Base-by-base conservation (phyloP, 2,797 vertebrate species). In the Podarcis siculus region DNA sequence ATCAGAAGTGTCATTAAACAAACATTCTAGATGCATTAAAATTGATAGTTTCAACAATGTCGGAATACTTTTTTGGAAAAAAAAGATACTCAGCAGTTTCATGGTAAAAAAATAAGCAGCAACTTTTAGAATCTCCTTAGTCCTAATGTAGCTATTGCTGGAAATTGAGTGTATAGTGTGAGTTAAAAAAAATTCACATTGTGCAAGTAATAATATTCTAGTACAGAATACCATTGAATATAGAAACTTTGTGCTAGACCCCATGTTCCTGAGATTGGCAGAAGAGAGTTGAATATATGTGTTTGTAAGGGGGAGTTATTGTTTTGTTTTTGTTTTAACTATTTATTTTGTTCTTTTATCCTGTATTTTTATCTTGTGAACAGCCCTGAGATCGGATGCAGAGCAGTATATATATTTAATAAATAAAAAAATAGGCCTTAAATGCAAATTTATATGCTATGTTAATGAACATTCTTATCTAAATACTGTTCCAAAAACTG, bases 391-490 rank as follows among this genome's bases (percentile, higher is more conserved):
- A 55, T 55, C 3, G 49, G 49, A 55, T 55, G 49, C 49, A 55
- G 49, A 55, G 13, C 49, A 55, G 3, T 55, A 15, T 55, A 55
- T 55, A 55, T 15, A 55, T 55, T 55, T 55, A 55, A 55, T 55
- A 55, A 55, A 55, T 55, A 55, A 55, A 55, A 45, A 71, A 89
- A 77, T 79, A 49, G 88, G 82, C 13, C 17, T 79, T 80, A 71
- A 71, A 27, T 71, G 4, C 89, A 71, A 25, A 67, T 64, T 90
- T 81, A 21, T 10, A n/a, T 77, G 61, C 73, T 77, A 77, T 55
- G 64, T 58, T 77, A 45, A 37, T 71, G 25, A n/a, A 92, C 93
- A 92, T 95, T 95, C 82, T 93, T 95, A 95, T 95, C 93, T 91
- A 79, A 90, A 91, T 72, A 89, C 92, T 92, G 86, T 87, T 90